Percentiles rank a stretch among this genome's conserved stretches.
Conservation (phyloP, 2,113 vertebrate genomes). For the Carettochelys insculpta region DNA sequence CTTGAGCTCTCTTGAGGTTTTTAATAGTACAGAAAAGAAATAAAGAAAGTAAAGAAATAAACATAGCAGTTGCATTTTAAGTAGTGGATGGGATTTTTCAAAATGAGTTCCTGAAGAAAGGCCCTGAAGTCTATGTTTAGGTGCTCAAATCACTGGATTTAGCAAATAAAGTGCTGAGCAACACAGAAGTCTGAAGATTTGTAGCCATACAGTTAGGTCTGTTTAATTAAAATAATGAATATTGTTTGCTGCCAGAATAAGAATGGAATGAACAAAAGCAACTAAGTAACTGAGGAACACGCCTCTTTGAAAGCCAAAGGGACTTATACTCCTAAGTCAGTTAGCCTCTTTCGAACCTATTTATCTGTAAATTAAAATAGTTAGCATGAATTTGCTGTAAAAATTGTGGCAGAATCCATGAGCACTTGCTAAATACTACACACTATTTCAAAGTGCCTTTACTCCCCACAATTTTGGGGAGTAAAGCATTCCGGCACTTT, state of each 20-base stretch:
- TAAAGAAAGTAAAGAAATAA: rapidly evolving
- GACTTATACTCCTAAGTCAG: neutral
- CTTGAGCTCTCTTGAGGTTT: neutral
- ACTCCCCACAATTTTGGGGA: no score
- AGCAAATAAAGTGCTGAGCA: neutral
- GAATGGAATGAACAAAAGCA: neutral
- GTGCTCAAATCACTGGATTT: neutral
- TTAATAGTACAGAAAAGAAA: neutral
- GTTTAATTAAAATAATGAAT: neutral
- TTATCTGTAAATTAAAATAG: neutral
- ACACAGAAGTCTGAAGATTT: neutral
- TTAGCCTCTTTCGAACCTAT: neutral
- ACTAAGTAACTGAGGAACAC: neutral
- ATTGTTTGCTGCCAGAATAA: neutral
- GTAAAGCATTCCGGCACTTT: no score
- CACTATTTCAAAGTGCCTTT: no score
- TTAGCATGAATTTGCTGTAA: neutral
- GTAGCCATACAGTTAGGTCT: neutral
- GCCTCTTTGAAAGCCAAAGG: neutral
- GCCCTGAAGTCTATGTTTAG: neutral
- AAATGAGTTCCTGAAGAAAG: neutral
- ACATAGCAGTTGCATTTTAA: neutral
- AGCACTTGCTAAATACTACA: neutral
- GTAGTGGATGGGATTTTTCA: neutral
- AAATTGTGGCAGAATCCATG: no score